Evolutionary conservation across 2,797 vertebrate genomes (phyloP), one percentile per base, ranked within the genome.

Genomic region (Onychomys arenicola): DNA sequence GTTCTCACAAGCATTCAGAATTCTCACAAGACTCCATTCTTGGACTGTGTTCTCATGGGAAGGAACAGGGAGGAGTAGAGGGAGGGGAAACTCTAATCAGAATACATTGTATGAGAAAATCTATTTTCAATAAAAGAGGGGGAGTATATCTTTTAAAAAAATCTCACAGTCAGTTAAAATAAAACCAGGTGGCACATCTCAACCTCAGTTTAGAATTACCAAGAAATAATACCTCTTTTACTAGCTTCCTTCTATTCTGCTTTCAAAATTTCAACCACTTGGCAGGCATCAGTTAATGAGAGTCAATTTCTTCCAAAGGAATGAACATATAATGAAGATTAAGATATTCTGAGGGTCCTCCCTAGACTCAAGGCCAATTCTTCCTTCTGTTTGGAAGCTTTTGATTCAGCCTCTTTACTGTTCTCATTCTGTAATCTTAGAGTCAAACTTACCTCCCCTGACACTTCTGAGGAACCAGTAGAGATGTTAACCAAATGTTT

Each of bases 311-410:
- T 95, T 91, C 65, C 32, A 55, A 82, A 94, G 84, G 89, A 81
- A 88, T 76, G 83, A 96, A 85, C 8, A 34, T 87, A 27, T 93
- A 89, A 91, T 94, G 88, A 97, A 91, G 89, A 90, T 88, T 46
- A 95, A 92, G 61, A 84, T 90, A 87, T 76, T 82, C 55, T 37
- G 8, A 85, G 34, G 78, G 21, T 32, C 92, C 96, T n/a, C 13
- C 29, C 49, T 84, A 69, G 76, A 80, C 90, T 93, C 93, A 65
- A 91, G 89, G n/a, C 82, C 29, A 1, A 67, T 78, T 88, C 34
- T 92, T 85, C 29, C 76, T 96, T 95, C 73, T 91, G 27, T 59
- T 94, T 88, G 34, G 75, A 89, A 84, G 55, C 69, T 61, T 95
- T 57, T 81, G 37, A 85, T 67, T 84, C 91, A 82, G 91, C 59